A percentile compares a stretch with the other conserved stretches of the same genome.
phyloP scores from a whole-genome alignment of 2,113 vertebrate species.

The Caranx ignobilis region DNA sequence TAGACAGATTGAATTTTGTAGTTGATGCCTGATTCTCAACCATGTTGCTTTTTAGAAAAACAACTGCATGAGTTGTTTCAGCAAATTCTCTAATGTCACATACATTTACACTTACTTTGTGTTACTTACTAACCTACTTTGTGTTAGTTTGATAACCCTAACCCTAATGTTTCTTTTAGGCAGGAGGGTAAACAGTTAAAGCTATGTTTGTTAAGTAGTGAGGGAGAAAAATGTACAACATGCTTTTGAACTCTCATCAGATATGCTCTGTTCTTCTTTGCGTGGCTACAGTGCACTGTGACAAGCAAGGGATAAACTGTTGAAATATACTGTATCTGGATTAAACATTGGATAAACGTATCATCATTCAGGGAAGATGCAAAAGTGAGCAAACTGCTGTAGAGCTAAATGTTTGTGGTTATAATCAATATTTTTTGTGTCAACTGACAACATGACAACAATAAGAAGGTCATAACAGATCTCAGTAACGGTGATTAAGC shows the following conservation, averaged over 20 bases:
- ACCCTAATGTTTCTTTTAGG: no score
- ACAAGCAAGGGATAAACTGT: neutral
- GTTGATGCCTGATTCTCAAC: neutral
- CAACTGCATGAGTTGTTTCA: neutral
- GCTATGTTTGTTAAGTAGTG: no score
- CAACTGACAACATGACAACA: no score
- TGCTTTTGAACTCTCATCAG: no score
- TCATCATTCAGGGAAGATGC: no score
- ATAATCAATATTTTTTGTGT: neutral
- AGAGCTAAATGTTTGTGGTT: neutral
- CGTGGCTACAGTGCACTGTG: neutral
- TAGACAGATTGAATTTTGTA: neutral
- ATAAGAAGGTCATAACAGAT: neutral
- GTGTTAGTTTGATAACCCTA: no score
- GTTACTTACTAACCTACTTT: no score
- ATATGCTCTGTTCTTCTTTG: neutral
- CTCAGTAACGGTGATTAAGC: neutral
- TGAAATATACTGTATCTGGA: neutral
- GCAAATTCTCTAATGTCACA: neutral
- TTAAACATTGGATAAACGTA: no score
- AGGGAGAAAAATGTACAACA: no score
- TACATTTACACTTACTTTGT: neutral
- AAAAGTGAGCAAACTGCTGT: no score
- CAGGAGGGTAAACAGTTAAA: no score
- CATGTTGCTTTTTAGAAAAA: neutral